Conservation (phyloP, 2,797 vertebrate genomes). For the Cottoperca gobio region DNA sequence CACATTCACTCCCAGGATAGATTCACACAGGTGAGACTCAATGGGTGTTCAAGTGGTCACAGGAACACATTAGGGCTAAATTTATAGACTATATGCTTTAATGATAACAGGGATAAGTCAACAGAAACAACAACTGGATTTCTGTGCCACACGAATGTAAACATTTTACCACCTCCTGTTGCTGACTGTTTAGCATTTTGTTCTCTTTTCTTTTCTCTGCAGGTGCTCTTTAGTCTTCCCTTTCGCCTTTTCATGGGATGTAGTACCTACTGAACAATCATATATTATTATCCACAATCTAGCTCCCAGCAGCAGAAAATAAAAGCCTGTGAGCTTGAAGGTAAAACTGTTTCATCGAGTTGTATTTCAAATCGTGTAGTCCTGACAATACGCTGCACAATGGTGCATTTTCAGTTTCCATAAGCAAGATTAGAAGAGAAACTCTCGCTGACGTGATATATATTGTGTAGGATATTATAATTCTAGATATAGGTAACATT, state of each 20-base stretch:
- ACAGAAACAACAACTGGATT: conserved; percentile 1
- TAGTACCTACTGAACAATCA: neutral
- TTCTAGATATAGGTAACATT: neutral
- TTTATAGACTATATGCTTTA: conserved; percentile 12
- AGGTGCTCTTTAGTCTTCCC: neutral
- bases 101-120: conserved; percentile 19
- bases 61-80: conserved; percentile 15
- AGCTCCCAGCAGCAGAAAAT: neutral
- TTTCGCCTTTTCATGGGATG: neutral
- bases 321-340: neutral
- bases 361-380: neutral
- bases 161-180: neutral
- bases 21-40: conserved; percentile 29
- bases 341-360: neutral
- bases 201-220: neutral
- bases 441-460: neutral
- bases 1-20: conserved; percentile 32
- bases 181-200: neutral
- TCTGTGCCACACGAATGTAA: neutral
- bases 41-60: conserved; percentile 10
- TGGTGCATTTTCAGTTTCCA: neutral
- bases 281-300: conserved; percentile 10
- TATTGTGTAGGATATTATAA: neutral
- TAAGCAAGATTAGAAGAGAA: neutral
- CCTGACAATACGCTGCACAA: neutral